Conservation (phyloP, 2,888 invertebrate genomes). For the Macrosiphum euphorbiae region DNA sequence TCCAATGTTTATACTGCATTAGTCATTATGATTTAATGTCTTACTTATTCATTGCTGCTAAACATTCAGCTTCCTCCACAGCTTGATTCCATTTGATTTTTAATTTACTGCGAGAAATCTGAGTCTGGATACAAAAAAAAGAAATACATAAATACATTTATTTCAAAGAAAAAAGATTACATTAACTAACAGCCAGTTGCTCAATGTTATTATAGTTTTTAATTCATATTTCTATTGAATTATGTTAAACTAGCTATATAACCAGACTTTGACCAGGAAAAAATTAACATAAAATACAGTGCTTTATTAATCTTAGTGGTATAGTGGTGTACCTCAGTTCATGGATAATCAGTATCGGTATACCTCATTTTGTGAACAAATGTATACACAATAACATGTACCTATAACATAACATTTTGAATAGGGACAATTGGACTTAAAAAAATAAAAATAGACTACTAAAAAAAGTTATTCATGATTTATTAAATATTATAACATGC, state of each 20-base stretch:
- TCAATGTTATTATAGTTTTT: background rate
- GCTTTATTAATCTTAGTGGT: background rate
- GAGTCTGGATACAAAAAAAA: constrained; percentile 14
- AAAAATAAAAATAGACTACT: too few relatives aligned
- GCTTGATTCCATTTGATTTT: constrained; percentile 48
- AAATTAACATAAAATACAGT: background rate
- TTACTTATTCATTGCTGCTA: constrained; percentile 23
- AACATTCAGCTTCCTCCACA: constrained; percentile 43
- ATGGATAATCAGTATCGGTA: background rate
- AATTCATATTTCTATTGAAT: background rate
- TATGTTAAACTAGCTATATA: background rate
- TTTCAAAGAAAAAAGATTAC: background rate
- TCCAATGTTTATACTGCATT: background rate
- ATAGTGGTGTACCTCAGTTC: background rate
- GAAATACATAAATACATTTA: background rate
- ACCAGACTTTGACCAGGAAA: background rate
- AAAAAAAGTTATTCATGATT: too few relatives aligned
- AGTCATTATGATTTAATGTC: background rate
- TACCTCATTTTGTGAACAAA: background rate
- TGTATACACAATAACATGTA: too few relatives aligned
- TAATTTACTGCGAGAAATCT: constrained; percentile 43
- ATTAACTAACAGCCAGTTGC: background rate
- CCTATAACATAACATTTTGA: too few relatives aligned
- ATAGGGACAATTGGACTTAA: too few relatives aligned
- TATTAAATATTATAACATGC: too few relatives aligned